Evolutionary conservation across 2,888 invertebrate genomes (phyloP), one percentile per base, ranked within the genome.

Genomic region (Augiades crinisus): DNA sequence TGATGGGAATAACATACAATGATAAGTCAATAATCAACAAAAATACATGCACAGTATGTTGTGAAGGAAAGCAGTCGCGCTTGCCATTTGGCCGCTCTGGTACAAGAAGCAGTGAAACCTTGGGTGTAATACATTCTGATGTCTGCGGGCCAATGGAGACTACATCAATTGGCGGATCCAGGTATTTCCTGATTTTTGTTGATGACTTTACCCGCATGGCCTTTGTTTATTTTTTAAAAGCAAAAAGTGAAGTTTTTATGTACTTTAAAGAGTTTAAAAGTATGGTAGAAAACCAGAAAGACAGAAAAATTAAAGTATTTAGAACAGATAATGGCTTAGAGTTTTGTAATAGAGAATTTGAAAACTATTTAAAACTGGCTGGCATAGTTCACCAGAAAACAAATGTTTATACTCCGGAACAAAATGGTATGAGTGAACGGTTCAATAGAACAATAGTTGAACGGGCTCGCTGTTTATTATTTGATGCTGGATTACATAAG

Each of bases 301-400:
- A 5, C 10, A n/a, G 30, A 3, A 30, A n/a, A 10, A 10, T 30
- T 6, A 30, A 30, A 30, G 2, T 30, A 10, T 12, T 30, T 3
- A 30, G 30, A n/a, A 30, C 30, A 10, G 54, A 56, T 19, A 56
- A 56, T 36, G 56, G 52, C 5, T 1, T 6, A 12, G 60, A 58
- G 36, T 61, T 55, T 36, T 59, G 59, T 30, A 47, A 6, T 6
- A 33, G 31, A 2, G 46, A 54, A 12, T 41, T 56, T 22, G 31
- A 51, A 5, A 16, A 27, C 7, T 58, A 19, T 33, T 37, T 60
- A 13, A 46, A 45, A 12, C 2, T 41, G 7, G 5, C 8, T n/a
- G 60, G 53, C 0, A 56, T 61, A 8, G 12, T 56, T 1, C 61
- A 61, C 33, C 59, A 61, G 17, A 56, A 47, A 38, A 59, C 62